Evolutionary conservation across 2,797 vertebrate species (phyloP), one percentile per base, ranked within the genome.

Genomic region (Paratrypauchen microcephalus): DNA sequence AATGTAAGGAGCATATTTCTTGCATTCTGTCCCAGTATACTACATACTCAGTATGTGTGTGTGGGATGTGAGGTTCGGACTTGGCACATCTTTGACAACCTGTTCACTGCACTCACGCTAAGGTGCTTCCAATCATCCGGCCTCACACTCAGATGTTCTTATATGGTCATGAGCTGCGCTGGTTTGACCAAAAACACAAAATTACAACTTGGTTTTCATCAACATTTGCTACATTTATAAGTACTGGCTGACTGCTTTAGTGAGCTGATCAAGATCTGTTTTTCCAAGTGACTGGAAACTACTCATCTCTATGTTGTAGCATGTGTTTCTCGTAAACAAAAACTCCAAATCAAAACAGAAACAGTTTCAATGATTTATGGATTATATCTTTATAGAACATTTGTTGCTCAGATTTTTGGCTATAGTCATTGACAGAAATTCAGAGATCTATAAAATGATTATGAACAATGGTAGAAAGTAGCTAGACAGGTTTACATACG

Each of bases 41-140:
- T 24, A n/a, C n/a, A n/a, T n/a, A 26, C 28, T 18, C 23, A 48
- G 23, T 68, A 66, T 72, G 65, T 55, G 26, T 1, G 6, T 52
- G 47, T 73, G n/a, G 48, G 36, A 52, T 28, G 59, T 61, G 68
- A 74, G 60, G 64, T 69, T 47, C 21, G 39, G 30, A 16, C 13
- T 28, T 36, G 52, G 41, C 39, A 68, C 28, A 4, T 52, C 64
- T 28, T 50, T 70, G 68, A 73, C 70, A 70, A 81, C 70, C 54
- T 75, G 84, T 64, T 57, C 60, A 74, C 65, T 74, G 39, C 79
- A 69, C 76, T 74, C 47, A 65, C 70, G 0, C 23, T 52, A 87
- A 88, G 79, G 68, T 89, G 90, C 78, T 88, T 88, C 81, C 66
- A 80, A 86, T 88, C 75, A 84, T 41, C 61, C 81, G 65, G 26